Conservation (phyloP, 2,113 vertebrate species). For the Gallinago media region DNA sequence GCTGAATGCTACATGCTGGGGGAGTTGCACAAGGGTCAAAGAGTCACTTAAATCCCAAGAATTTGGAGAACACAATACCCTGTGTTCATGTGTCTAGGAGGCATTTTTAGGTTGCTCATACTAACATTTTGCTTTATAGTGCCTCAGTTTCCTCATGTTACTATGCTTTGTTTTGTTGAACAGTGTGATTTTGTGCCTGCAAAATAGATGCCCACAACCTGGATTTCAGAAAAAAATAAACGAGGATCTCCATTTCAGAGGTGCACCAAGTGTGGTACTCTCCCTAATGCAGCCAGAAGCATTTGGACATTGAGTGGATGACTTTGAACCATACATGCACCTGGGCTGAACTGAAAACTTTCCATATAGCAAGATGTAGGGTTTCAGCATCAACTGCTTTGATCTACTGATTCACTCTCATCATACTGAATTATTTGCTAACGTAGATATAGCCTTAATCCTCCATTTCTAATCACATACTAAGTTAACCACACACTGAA, state of each 20-base stretch:
- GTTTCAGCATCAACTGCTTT: not conserved
- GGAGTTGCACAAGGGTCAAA: not conserved
- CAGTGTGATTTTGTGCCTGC: not conserved
- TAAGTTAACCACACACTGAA: not conserved
- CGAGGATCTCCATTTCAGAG: not conserved
- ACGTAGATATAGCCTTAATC: not conserved
- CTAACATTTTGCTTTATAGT: not conserved
- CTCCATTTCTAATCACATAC: not conserved
- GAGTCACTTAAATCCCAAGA: not conserved
- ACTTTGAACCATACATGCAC: not conserved
- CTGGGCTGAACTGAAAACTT: not conserved
- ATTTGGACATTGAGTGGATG: not conserved
- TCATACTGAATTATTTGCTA: conserved; percentile 13
- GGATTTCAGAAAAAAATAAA: not conserved
- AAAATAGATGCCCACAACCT: not conserved
- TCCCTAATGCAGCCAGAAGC: not conserved
- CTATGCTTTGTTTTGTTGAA: not conserved
- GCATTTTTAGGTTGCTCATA: not conserved
- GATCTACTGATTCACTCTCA: not conserved
- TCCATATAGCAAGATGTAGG: not conserved
- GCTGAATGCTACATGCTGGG: not conserved
- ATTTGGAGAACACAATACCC: not conserved
- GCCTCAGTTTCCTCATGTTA: not conserved
- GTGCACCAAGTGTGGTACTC: rapidly evolving
- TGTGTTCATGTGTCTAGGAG: not conserved